Conservation (phyloP, 2,888 invertebrate species). For the Apodemia duryi region DNA sequence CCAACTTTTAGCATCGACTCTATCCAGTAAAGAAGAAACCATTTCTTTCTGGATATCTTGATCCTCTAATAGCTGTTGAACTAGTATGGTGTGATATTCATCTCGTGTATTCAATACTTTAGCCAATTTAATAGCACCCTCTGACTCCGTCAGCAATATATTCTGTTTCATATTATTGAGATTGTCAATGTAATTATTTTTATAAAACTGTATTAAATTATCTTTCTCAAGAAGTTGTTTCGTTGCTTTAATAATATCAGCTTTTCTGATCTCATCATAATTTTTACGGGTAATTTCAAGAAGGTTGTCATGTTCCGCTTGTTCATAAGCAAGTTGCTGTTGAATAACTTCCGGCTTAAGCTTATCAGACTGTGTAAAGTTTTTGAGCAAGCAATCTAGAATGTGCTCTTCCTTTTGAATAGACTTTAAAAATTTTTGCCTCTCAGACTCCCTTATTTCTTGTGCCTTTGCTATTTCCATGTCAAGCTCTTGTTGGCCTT, state of each 20-base stretch:
- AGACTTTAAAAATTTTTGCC: slow-evolving; percentile 79
- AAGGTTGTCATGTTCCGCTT: slow-evolving; percentile 82
- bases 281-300: slow-evolving; percentile 79
- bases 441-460: slow-evolving; percentile 81
- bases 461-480: slow-evolving; percentile 84
- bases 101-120: slow-evolving; percentile 81
- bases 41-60: slow-evolving; percentile 86
- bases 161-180: slow-evolving; percentile 82
- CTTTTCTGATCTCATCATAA: slow-evolving; percentile 80
- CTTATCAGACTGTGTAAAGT: slow-evolving; percentile 81
- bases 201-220: slow-evolving; percentile 76
- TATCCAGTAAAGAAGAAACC: slow-evolving; percentile 84
- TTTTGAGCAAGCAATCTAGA: slow-evolving; percentile 80
- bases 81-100: slow-evolving; percentile 78
- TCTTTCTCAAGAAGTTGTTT: slow-evolving; percentile 84
- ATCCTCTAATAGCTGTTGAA: slow-evolving; percentile 82
- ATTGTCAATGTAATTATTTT: slow-evolving; percentile 82
- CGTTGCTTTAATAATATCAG: slow-evolving; percentile 86
- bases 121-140: slow-evolving; percentile 79
- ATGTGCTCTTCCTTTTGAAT: slow-evolving; percentile 83
- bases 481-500: slow-evolving; percentile 83
- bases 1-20: slow-evolving; percentile 87
- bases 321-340: slow-evolving; percentile 83
- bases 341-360: slow-evolving; percentile 79
- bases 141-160: slow-evolving; percentile 77